These are phyloP conservation scores for Artibeus jamaicensis DNA, from an alignment of 2,797 vertebrate genomes.

Conservation along the genomic window DNA sequence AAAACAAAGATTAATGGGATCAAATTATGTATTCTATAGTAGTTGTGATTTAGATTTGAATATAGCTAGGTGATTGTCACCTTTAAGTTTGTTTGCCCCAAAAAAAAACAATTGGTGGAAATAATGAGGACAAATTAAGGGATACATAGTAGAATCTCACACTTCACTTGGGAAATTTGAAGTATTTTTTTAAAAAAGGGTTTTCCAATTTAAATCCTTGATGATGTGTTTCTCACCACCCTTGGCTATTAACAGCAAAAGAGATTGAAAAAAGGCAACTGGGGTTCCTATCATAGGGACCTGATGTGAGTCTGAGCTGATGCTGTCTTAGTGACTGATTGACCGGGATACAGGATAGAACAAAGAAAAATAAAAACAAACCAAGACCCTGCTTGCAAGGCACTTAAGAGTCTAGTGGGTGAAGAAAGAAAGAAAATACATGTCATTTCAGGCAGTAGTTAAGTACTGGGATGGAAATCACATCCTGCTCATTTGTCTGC, in stretches of 20 bases:
- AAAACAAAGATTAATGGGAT: not conserved
- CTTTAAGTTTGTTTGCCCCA: not conserved
- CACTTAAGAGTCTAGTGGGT: not conserved
- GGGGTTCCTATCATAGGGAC: not conserved
- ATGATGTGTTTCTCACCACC: not conserved
- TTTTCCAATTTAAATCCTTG: not conserved
- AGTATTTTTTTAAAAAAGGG: not conserved
- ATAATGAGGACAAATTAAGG: not conserved
- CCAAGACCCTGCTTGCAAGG: not conserved
- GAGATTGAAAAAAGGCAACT: not conserved
- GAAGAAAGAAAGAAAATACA: not conserved
- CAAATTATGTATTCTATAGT: not conserved
- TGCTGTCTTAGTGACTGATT: not conserved
- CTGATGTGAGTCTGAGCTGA: not conserved
- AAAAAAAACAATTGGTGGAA: not conserved
- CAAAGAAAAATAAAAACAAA: not conserved
- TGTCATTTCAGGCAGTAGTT: not conserved
- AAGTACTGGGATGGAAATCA: not conserved
- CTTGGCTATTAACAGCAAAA: not conserved
- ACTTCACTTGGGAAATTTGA: not conserved
- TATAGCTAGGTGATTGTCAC: not conserved
- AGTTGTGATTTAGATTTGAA: not conserved
- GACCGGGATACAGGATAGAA: not conserved
- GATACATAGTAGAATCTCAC: not conserved
- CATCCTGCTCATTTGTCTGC: rapidly evolving